A percentile compares a stretch with the other conserved stretches of the same genome.
Conservation (phyloP, 2,888 invertebrate species). For the Temnothorax rugatulus region DNA sequence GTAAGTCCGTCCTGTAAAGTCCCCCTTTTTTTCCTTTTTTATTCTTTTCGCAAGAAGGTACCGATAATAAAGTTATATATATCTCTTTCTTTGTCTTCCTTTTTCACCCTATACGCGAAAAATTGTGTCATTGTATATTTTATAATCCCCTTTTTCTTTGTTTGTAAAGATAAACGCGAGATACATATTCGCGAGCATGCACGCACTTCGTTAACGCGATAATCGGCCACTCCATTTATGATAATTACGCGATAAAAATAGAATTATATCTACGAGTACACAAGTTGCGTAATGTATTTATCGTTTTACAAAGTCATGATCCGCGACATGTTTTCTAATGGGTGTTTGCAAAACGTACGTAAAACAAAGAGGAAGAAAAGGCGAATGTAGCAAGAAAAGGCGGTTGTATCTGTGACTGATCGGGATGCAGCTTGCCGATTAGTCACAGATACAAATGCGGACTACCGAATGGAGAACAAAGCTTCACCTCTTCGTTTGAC, state of each 20-base stretch:
- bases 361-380: neutral
- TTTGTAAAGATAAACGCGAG: neutral
- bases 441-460: neutral
- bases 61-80: neutral
- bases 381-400: neutral
- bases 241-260: constrained; percentile 36
- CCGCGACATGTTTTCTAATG: neutral
- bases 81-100: neutral
- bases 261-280: constrained; percentile 6
- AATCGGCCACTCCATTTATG: neutral
- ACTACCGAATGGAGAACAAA: neutral
- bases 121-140: neutral
- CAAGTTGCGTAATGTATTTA: constrained; percentile 24
- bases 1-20: too few species aligned
- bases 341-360: neutral
- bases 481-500: neutral
- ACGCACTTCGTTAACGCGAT: neutral
- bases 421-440: neutral
- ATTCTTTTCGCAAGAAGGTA: neutral
- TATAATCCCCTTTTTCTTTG: neutral
- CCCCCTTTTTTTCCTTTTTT: constrained; percentile 35
- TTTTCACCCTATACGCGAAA: neutral
- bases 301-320: constrained; percentile 4
- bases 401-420: too few species aligned
- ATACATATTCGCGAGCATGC: neutral